phyloP scores from a whole-genome alignment of 2,888 invertebrate genomes.

The Pandemis cinnamomeana region DNA sequence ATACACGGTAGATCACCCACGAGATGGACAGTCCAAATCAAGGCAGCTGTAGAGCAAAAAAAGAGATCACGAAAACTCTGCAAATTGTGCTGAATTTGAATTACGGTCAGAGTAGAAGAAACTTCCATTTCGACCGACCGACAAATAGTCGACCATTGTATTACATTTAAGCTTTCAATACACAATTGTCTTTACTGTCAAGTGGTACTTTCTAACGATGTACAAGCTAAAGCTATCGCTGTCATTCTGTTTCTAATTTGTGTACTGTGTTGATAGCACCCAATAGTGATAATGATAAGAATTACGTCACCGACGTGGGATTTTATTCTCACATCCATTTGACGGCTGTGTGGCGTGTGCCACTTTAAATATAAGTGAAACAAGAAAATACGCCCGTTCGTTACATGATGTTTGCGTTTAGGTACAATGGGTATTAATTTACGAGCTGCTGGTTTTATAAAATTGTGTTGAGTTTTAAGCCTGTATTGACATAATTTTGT shows the following conservation, averaged over 20 bases:
- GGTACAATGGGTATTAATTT: slow-evolving; percentile 14
- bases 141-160: no score
- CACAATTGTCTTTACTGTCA: not conserved
- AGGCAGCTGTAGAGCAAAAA: no score
- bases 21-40: no score
- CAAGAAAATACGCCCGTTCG: slow-evolving; percentile 23
- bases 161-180: no score
- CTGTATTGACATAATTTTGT: no score
- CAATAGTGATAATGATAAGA: slow-evolving; percentile 30
- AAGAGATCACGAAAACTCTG: no score
- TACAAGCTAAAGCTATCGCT: no score
- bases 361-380: slow-evolving; percentile 28
- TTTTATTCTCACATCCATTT: slow-evolving; percentile 36
- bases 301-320: slow-evolving; percentile 20
- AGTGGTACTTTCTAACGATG: not conserved
- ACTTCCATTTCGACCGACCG: no score
- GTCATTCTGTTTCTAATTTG: slow-evolving; percentile 8
- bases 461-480: not conserved
- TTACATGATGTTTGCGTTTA: slow-evolving; percentile 27
- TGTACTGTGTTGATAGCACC: slow-evolving; percentile 34
- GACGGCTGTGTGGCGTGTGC: slow-evolving; percentile 25
- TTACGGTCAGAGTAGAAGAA: no score
- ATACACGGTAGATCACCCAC: no score
- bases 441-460: not conserved
- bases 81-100: no score